Evolutionary conservation across 1,140 invertebrate genomes (phyloP).

Genomic region (Sycobia sp.): DNA sequence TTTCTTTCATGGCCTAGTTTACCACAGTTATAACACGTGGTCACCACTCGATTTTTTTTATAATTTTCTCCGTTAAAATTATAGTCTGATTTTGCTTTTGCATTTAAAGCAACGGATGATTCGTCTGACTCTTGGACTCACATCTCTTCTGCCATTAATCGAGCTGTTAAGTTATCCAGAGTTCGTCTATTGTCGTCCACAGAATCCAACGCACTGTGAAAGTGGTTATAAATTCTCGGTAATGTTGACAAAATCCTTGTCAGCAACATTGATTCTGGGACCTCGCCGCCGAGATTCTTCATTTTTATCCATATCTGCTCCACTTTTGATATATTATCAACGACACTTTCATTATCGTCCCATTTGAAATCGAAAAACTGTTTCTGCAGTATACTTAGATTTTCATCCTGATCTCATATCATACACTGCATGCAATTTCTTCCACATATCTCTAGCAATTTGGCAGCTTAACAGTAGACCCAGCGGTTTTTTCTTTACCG

Average conservation of each 20-base stretch:
- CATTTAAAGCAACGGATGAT: neutral
- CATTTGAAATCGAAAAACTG: slow-evolving; percentile 38
- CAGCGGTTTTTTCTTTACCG: slow-evolving; percentile 37
- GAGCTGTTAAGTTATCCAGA: neutral
- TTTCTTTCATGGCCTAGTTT: neutral
- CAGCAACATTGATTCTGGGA: neutral
- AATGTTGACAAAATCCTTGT: slow-evolving; percentile 25
- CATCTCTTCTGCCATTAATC: neutral
- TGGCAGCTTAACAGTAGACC: slow-evolving; percentile 41
- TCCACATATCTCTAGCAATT: slow-evolving; percentile 41
- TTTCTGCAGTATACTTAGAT: slow-evolving; percentile 31
- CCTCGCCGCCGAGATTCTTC: slow-evolving; percentile 17
- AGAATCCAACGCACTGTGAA: slow-evolving; percentile 45
- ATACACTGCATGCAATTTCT: slow-evolving; percentile 40
- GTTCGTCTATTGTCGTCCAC: slow-evolving; percentile 27
- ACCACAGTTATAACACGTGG: neutral
- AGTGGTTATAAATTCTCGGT: slow-evolving; percentile 42
- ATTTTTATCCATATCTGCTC: slow-evolving; percentile 20
- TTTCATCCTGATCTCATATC: slow-evolving; percentile 38
- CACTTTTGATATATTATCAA: slow-evolving; percentile 19
- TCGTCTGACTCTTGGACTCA: neutral
- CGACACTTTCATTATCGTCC: slow-evolving; percentile 17
- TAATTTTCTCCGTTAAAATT: neutral
- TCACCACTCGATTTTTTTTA: neutral
- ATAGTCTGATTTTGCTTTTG: neutral